Base-by-base conservation (phyloP, 2,888 invertebrate genomes). In the Tethea ocularis region DNA sequence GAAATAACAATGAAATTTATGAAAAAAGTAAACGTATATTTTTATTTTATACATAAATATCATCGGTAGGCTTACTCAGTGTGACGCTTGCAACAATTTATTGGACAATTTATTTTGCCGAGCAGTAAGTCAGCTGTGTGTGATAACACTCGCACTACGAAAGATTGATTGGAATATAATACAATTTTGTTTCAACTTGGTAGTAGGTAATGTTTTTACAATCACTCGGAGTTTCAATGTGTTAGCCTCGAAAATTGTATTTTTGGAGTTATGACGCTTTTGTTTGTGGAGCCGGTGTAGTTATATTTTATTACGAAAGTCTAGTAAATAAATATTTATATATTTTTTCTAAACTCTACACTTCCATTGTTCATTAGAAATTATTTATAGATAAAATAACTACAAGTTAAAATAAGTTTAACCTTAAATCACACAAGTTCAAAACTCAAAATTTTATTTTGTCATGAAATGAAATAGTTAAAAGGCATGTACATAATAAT, bases 111-210 rank as follows among this genome's bases (percentile, higher is more conserved):
- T 72, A 74, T 84, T 78, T 70, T 63, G 57, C 20, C 63, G 63
- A 71, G 72, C 72, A 77, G 78, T 74, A 77, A 83, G 78, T 83
- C 81, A 82, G 79, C 75, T 78, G 77, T 73, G 70, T 75, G 78
- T 83, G 83, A 84, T 83, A 83, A 80, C 79, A 68, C 60, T 71
- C 57, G 36, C 51, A 46, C 22, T 63, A 59, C 63, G 61, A 63
- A 70, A 71, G 75, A 80, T 77, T 80, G 75, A 80, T 80, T 71
- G 74, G 67, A 57, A 69, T 63, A 74, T 72, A 72, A 77, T 72
- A 67, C 66, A 64, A 67, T 68, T 68, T 71, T 69, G 67, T 73
- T 74, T 69, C 60, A 57, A 38, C 36, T 59, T 57, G 56, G 58
- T 55, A 46, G 15, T 7, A 6, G n/a, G 46, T 46, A 46, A 33